These are phyloP conservation scores for Diplosoma virens DNA, from an alignment of 23 tunicate genomes.

Conservation along the genomic window DNA sequence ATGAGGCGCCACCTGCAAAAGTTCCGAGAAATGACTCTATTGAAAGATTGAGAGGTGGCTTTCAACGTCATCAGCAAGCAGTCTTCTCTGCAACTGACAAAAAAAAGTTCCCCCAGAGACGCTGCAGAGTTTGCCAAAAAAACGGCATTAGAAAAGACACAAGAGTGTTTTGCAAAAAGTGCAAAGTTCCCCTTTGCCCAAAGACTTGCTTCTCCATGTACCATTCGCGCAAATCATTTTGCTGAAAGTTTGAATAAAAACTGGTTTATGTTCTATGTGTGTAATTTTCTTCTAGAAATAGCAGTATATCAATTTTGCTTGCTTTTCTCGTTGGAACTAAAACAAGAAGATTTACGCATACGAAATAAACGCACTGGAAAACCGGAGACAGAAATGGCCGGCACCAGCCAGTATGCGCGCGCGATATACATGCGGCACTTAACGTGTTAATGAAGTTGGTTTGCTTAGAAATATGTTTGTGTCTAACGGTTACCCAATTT, in stretches of 20 bases:
- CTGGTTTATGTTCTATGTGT: conserved; percentile 1
- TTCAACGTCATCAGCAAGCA: conserved; percentile 30
- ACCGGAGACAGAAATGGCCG: conserved; percentile 32
- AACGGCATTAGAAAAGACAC: conserved; percentile 26
- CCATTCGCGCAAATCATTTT: conserved; percentile 5
- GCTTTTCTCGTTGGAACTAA: conserved; percentile 16
- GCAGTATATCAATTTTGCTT: background rate
- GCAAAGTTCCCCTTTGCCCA: conserved; percentile 1
- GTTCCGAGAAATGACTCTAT: conserved; percentile 17
- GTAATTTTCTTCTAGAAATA: conserved; percentile 5
- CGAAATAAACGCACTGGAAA: conserved; percentile 29
- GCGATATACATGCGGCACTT: conserved; percentile 29
- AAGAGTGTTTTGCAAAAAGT: conserved; percentile 21
- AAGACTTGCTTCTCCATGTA: background rate
- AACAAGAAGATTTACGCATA: conserved; percentile 32
- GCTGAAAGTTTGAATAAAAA: conserved; percentile 15
- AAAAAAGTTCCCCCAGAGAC: conserved; percentile 21
- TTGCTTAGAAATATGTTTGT: too few relatives aligned
- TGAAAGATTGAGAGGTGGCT: conserved; percentile 26
- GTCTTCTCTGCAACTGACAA: conserved; percentile 18
- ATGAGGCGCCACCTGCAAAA: conserved; percentile 20
- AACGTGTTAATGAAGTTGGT: conserved; percentile 28
- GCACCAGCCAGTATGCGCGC: conserved; percentile 38
- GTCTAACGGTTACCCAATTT: too few relatives aligned
- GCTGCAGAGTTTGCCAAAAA: conserved; percentile 29